Percentiles rank a stretch among this genome's conserved stretches.
Evolutionary conservation across 2,113 vertebrate genomes (phyloP).

Genomic region (Chlorodrepanis virens): DNA sequence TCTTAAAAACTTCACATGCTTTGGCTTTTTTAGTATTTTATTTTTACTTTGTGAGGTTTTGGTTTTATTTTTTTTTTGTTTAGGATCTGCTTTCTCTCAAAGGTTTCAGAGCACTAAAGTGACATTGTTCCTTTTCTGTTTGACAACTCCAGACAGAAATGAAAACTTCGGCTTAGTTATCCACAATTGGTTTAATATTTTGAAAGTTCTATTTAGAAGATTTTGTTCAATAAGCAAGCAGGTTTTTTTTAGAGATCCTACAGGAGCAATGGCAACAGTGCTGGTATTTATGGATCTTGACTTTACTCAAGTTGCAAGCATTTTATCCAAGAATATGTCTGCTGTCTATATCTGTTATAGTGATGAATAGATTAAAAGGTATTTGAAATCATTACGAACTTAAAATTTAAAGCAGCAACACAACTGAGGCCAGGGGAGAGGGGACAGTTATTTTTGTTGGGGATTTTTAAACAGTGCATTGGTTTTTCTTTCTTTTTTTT

Average conservation of each 20-base stretch:
- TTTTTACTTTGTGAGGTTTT: background rate
- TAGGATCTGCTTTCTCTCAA: background rate
- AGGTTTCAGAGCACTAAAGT: background rate
- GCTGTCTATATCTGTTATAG: background rate
- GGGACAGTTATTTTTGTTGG: background rate
- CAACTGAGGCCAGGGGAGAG: background rate
- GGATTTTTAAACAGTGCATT: background rate
- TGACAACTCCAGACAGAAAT: background rate
- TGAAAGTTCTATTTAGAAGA: background rate
- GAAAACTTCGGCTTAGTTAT: background rate
- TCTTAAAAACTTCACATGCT: background rate
- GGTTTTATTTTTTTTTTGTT: background rate
- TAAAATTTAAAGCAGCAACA: background rate
- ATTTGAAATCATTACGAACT: background rate
- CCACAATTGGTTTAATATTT: background rate
- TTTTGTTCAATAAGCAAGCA: background rate
- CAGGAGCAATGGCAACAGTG: background rate
- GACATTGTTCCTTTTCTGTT: background rate
- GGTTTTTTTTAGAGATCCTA: background rate
- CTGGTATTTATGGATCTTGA: background rate
- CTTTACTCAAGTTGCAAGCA: background rate
- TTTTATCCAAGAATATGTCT: background rate
- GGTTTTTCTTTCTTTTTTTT: background rate
- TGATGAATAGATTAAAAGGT: background rate
- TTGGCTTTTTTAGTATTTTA: background rate